Evolutionary conservation across 2,888 invertebrate genomes (phyloP).

Genomic region (Drosophila prolongata): DNA sequence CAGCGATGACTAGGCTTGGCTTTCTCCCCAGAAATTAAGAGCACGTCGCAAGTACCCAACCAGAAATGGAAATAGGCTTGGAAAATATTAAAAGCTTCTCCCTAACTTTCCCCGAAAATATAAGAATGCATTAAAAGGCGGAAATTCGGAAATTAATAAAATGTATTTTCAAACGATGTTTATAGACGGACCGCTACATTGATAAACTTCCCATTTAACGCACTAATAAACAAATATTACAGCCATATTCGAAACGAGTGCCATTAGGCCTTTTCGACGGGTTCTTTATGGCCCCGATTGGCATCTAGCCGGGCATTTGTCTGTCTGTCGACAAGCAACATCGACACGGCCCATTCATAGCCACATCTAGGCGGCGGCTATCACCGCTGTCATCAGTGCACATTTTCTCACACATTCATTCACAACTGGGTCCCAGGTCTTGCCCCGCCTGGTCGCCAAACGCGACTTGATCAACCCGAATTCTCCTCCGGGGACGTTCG

Average conservation of each 20-base stretch:
- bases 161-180: constrained; percentile 55
- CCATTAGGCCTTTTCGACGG: constrained; percentile 46
- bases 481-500: constrained; percentile 44
- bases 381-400: constrained; percentile 54
- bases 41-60: constrained; percentile 23
- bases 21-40: constrained; percentile 18
- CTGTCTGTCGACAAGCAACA: constrained; percentile 10
- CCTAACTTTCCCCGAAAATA: constrained; percentile 21
- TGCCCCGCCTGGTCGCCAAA: constrained; percentile 11
- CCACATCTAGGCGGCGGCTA: constrained; percentile 25
- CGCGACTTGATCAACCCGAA: constrained; percentile 43
- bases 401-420: constrained; percentile 77
- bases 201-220: constrained; percentile 64
- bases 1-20: constrained; percentile 1
- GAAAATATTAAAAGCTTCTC: constrained; percentile 11
- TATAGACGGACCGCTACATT: constrained; percentile 44
- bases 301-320: constrained; percentile 4
- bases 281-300: constrained; percentile 50
- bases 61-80: constrained; percentile 14
- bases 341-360: constrained; percentile 41
- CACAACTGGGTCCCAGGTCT: constrained; percentile 46
- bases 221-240: constrained; percentile 66
- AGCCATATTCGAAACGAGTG: constrained; percentile 44
- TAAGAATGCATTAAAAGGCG: constrained; percentile 21
- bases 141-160: constrained; percentile 45